Evolutionary conservation across 2,113 vertebrate species (phyloP).

Genomic region (Hyaena hyaena): DNA sequence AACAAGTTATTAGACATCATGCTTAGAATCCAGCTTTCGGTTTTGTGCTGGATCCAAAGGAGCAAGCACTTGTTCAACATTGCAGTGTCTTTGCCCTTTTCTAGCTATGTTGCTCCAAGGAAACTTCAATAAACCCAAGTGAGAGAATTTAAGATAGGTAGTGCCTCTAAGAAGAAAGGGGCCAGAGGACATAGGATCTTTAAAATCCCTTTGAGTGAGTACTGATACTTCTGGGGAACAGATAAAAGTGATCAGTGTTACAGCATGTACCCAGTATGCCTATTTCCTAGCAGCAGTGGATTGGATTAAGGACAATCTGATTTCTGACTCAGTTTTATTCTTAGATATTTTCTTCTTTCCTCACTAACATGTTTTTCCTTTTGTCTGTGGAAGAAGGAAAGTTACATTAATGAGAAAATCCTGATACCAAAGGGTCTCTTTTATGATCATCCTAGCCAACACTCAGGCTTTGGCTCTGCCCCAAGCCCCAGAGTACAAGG

Average conservation of each 20-base stretch:
- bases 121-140: neutral
- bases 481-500: neutral
- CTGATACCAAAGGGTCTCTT: neutral
- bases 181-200: neutral
- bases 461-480: neutral
- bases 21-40: neutral
- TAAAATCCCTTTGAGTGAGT: neutral
- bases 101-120: neutral
- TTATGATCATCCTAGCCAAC: neutral
- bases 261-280: neutral
- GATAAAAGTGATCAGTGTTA: neutral
- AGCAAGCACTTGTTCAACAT: neutral
- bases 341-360: neutral
- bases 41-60: neutral
- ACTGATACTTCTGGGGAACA: neutral
- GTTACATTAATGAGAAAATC: neutral
- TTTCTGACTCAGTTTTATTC: neutral
- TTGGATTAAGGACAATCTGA: neutral
- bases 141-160: neutral
- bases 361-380: neutral
- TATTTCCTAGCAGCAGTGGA: neutral
- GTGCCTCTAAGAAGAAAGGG: neutral
- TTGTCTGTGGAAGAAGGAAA: neutral
- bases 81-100: neutral
- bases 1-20: neutral